Conservation (phyloP, 1,140 invertebrate genomes). For the Sogatella furcifera region DNA sequence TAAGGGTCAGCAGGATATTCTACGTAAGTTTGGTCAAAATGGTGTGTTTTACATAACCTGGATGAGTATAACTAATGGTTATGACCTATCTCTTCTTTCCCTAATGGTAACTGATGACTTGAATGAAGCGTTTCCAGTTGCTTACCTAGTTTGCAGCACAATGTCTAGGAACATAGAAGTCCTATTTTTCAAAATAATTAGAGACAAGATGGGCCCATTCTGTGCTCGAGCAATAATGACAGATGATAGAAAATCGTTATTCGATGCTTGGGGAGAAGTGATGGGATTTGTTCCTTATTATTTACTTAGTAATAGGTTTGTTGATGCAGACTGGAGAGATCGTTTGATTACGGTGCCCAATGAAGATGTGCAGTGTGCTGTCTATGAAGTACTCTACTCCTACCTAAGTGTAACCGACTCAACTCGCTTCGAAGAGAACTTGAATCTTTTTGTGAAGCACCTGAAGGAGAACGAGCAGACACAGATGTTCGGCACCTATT, state of each 20-base stretch:
- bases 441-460: slow-evolving; percentile 1
- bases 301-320: slow-evolving; percentile 12
- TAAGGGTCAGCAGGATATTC: slow-evolving; percentile 9
- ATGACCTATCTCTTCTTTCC: slow-evolving; percentile 1
- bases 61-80: neutral
- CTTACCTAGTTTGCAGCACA: slow-evolving; percentile 6
- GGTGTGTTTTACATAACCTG: slow-evolving; percentile 11
- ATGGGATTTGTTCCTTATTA: slow-evolving; percentile 7
- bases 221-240: slow-evolving; percentile 7
- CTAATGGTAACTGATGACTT: slow-evolving; percentile 12
- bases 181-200: slow-evolving; percentile 3
- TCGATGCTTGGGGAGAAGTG: slow-evolving; percentile 6
- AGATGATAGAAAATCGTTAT: slow-evolving; percentile 1
- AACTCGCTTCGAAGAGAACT: neutral
- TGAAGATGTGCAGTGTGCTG: slow-evolving; percentile 12
- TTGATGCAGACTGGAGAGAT: slow-evolving; percentile 14
- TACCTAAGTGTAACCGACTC: slow-evolving; percentile 7
- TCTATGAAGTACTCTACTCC: slow-evolving; percentile 14
- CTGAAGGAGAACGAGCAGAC: neutral
- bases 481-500: slow-evolving; percentile 4
- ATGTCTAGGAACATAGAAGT: neutral
- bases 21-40: slow-evolving; percentile 8
- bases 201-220: slow-evolving; percentile 3
- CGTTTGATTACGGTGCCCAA: slow-evolving; percentile 4
- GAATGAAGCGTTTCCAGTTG: slow-evolving; percentile 11